phyloP scores from a whole-genome alignment of 2,888 invertebrate genomes.

The Didymodactylos carnosus region DNA sequence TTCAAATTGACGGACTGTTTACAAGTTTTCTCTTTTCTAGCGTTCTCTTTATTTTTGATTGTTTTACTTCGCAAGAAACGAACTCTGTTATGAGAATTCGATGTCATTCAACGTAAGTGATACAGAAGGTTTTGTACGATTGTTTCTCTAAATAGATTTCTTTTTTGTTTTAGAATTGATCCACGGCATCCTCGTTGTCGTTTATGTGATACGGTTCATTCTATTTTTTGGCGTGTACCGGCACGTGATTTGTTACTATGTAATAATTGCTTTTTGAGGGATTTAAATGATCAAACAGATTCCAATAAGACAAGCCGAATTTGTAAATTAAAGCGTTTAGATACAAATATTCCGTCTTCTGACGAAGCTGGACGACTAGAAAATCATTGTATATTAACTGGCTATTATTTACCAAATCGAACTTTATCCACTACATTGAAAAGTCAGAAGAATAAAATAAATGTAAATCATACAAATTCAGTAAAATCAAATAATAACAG shows the following conservation, averaged over 20 bases:
- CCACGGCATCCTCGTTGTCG: not conserved
- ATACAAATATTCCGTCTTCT: not conserved
- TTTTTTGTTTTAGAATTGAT: not conserved
- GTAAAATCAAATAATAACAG: not conserved
- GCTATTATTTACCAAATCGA: not conserved
- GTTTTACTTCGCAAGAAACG: too few relatives aligned
- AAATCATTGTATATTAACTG: too few relatives aligned
- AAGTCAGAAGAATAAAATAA: not conserved
- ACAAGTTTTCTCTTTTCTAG: too few relatives aligned
- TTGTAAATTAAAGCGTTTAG: not conserved
- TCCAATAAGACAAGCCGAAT: not conserved
- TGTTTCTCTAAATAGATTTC: too few relatives aligned
- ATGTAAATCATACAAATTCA: not conserved
- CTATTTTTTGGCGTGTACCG: not conserved
- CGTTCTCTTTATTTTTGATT: too few relatives aligned
- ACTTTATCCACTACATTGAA: not conserved
- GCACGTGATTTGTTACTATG: not conserved
- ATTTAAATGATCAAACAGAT: not conserved
- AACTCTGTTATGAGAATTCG: too few relatives aligned
- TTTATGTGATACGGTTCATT: not conserved
- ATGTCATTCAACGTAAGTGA: too few relatives aligned
- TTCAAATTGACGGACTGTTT: too few relatives aligned
- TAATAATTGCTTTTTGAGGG: not conserved
- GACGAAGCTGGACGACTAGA: too few relatives aligned
- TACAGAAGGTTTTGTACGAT: too few relatives aligned